Conservation (phyloP, 2,113 vertebrate genomes). For the Phylloscopus whistleri region DNA sequence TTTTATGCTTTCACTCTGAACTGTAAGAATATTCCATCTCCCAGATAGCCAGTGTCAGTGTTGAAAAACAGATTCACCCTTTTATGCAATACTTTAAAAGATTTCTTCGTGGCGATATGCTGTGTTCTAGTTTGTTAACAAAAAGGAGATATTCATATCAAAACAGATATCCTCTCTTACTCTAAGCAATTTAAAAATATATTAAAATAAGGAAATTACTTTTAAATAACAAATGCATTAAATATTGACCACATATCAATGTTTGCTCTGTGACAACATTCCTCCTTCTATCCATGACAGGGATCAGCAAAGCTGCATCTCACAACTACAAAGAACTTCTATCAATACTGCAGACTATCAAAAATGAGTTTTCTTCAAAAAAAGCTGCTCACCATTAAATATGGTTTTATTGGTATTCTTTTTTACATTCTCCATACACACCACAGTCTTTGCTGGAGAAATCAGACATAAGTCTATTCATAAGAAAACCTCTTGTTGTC, state of each 20-base stretch:
- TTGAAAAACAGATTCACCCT: conserved; percentile 5
- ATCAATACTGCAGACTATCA: not conserved
- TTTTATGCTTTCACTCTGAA: not conserved
- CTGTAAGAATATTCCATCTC: not conserved
- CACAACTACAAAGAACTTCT: not conserved
- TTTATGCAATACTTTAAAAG: not conserved
- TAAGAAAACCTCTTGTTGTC: not conserved
- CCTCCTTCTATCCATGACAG: not conserved
- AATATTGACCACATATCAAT: conserved; percentile 12
- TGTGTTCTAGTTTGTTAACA: conserved; percentile 25
- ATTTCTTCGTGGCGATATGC: not conserved
- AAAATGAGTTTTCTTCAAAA: not conserved
- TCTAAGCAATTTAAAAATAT: conserved; percentile 31
- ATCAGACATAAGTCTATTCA: conserved; percentile 10
- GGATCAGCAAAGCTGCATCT: conserved; percentile 25
- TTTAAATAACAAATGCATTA: conserved; percentile 33
- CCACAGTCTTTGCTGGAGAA: not conserved
- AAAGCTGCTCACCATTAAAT: not conserved
- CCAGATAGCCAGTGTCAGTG: not conserved
- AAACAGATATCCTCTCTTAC: not conserved
- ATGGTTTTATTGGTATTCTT: not conserved
- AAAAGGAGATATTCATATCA: conserved; percentile 44
- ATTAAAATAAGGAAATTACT: conserved; percentile 43
- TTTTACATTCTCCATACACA: not conserved
- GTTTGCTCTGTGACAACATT: not conserved